Evolutionary conservation across 1,140 invertebrate genomes (phyloP), one percentile per base, ranked within the genome.

Genomic region (Nomia melanderi): DNA sequence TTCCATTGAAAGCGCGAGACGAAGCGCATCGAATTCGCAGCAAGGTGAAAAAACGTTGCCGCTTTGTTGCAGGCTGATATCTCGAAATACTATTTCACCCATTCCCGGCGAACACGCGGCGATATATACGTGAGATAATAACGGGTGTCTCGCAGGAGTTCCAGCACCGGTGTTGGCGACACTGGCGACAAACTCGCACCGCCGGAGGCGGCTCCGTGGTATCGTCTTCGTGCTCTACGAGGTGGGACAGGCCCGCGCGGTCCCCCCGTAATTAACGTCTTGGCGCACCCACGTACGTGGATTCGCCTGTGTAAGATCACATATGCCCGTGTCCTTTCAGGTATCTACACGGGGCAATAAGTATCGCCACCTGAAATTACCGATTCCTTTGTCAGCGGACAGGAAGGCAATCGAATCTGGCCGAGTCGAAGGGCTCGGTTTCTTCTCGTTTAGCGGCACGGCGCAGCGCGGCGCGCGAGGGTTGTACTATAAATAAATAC

Each of bases 151-250:
- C 53, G 77, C 47, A 54, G 57, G 53, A 20, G 72, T 65, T 62
- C 39, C 71, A 65, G 79, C 56, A 62, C 44, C 50, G 71, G 70
- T n/a, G n/a, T 66, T 63, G 60, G 70, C 75, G 80, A 82, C 82
- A 75, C 39, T 14, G 62, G 71, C 69, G 79, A 82, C 79, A 77
- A 84, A 84, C 77, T 75, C 73, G 69, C 64, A 56, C 60, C 73
- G 54, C 76, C 77, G 36, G 57, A 80, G 82, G 71, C 78, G 71
- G 54, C 70, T 27, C 59, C 70, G 67, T 57, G 65, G 59, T 69
- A 56, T 69, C 66, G 75, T 50, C 64, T 56, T 77, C 74, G 54
- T 56, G 65, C 47, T 70, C 31, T 23, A 71, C 75, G 67, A 69
- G 74, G 65, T 57, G 72, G 63, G 72, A 76, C 73, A 67, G 63